Percentiles rank a stretch among this genome's conserved stretches.
phyloP scores from a whole-genome alignment of 2,113 vertebrate species.

The Lutjanus erythropterus region DNA sequence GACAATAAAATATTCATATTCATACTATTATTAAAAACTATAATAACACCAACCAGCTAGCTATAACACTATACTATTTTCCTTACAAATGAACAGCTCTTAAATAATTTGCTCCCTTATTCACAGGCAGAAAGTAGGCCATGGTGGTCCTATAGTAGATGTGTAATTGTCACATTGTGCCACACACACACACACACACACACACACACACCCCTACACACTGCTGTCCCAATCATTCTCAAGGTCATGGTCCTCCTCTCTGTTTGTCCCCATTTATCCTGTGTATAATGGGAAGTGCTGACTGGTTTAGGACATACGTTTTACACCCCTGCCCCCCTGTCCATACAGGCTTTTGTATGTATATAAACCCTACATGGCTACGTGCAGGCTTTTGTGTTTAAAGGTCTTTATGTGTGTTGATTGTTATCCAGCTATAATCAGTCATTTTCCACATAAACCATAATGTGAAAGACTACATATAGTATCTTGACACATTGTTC shows the following conservation, averaged over 20 bases:
- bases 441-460: background rate
- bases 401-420: slow-evolving; percentile 11
- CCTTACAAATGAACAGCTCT: background rate
- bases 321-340: background rate
- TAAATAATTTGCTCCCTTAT: slow-evolving; percentile 10
- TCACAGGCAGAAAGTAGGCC: slow-evolving; percentile 46
- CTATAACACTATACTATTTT: slow-evolving; percentile 2
- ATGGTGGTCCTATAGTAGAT: slow-evolving; percentile 30
- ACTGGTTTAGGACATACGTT: slow-evolving; percentile 69
- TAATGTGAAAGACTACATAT: background rate
- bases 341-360: slow-evolving; percentile 32
- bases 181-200: slow-evolving; percentile 27
- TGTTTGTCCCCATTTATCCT: slow-evolving; percentile 72
- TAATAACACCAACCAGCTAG: background rate
- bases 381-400: slow-evolving; percentile 32
- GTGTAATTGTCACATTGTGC: slow-evolving; percentile 26
- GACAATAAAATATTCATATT: background rate
- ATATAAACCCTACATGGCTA: slow-evolving; percentile 13
- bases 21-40: no score
- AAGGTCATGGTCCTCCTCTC: slow-evolving; percentile 72
- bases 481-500: background rate
- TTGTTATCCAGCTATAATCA: background rate
- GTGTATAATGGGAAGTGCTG: slow-evolving; percentile 71
- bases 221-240: slow-evolving; percentile 58
- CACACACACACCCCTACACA: slow-evolving; percentile 26